A percentile compares a stretch with the other conserved stretches of the same genome.
Conservation (phyloP, 2,113 vertebrate genomes). For the Saguinus imperator region DNA sequence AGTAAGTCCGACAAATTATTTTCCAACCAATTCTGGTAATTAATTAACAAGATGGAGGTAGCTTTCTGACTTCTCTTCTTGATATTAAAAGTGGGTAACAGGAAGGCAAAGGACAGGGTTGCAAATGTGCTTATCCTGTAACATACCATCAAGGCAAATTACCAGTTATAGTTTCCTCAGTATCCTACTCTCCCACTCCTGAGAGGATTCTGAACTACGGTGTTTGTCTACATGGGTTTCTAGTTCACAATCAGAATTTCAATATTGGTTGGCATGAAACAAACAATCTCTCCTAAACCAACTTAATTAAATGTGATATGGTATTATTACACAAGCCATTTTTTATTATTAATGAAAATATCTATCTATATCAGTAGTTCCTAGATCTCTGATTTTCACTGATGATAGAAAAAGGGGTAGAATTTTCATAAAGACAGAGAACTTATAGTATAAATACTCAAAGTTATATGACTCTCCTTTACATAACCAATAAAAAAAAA, state of each 20-base stretch:
- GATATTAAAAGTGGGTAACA: neutral
- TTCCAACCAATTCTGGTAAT: conserved; percentile 29
- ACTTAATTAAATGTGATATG: neutral
- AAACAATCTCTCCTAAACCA: neutral
- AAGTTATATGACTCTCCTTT: neutral
- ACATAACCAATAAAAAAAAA: neutral
- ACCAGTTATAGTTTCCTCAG: neutral
- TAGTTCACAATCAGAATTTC: neutral
- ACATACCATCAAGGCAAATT: neutral
- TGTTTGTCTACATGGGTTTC: neutral
- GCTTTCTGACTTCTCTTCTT: neutral
- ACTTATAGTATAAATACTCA: neutral
- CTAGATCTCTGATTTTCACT: neutral
- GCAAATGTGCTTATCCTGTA: neutral
- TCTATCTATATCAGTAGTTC: neutral
- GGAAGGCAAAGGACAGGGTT: neutral
- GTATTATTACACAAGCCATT: conserved; percentile 1
- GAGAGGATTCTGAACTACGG: neutral
- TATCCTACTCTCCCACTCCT: neutral
- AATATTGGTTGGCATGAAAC: neutral
- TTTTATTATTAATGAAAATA: conserved; percentile 26
- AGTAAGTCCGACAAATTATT: conserved; percentile 23
- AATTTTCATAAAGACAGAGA: conserved; percentile 13
- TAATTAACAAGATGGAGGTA: neutral
- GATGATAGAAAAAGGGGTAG: neutral